Percentiles rank a stretch among this genome's conserved stretches.
Conservation (phyloP, 2,888 invertebrate genomes). For the Acleris sparsana region DNA sequence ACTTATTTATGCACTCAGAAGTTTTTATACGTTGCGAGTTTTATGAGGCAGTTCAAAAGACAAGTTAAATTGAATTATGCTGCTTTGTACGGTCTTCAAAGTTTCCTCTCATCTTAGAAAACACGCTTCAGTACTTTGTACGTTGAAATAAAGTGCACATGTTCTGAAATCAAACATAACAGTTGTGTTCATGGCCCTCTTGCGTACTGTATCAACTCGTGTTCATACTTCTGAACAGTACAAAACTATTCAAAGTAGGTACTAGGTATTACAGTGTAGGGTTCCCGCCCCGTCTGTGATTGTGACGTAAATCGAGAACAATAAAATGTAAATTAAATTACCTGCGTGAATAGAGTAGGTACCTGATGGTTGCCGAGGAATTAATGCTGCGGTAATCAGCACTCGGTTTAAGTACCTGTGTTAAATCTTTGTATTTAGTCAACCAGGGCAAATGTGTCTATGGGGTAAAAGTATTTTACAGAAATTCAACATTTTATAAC, state of each 20-base stretch:
- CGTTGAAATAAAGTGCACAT: too few relatives aligned
- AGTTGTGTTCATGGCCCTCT: too few relatives aligned
- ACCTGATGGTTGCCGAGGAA: neutral
- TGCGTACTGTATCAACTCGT: too few relatives aligned
- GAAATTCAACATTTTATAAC: too few relatives aligned
- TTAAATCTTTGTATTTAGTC: neutral
- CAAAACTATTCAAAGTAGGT: too few relatives aligned
- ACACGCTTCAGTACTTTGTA: too few relatives aligned
- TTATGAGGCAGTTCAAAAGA: conserved; percentile 21
- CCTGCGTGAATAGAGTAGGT: conserved; percentile 5
- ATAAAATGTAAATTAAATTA: conserved; percentile 3
- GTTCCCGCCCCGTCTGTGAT: too few relatives aligned
- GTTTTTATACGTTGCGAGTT: conserved; percentile 11
- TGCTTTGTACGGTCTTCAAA: neutral
- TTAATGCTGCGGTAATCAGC: neutral
- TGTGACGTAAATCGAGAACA: neutral
- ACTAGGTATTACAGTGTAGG: too few relatives aligned
- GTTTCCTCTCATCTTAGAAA: neutral
- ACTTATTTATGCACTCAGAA: conserved; percentile 9
- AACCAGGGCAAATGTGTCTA: neutral
- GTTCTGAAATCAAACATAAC: too few relatives aligned
- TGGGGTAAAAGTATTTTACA: too few relatives aligned
- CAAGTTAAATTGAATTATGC: conserved; percentile 19
- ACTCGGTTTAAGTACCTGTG: neutral
- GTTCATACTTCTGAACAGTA: too few relatives aligned